A percentile compares a stretch with the other conserved stretches of the same genome.
These are phyloP conservation scores for Brachyistius frenatus DNA, from an alignment of 2,113 vertebrate genomes.

Conservation along the genomic window DNA sequence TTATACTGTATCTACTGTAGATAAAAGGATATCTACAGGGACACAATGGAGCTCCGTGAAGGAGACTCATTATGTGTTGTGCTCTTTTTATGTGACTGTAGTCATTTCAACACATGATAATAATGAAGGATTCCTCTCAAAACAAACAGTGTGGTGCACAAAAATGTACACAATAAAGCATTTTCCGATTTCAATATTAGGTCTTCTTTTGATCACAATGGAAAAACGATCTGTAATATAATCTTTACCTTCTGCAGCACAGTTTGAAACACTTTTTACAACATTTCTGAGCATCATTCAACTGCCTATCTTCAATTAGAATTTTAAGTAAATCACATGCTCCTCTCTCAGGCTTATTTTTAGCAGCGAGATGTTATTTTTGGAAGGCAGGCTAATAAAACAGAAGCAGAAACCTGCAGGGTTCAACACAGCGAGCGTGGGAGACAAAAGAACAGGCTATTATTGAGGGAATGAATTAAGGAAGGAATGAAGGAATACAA, in stretches of 20 bases:
- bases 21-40: constrained; percentile 46
- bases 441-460: constrained; percentile 15
- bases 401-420: not conserved
- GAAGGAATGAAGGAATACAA: constrained; percentile 7
- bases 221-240: not conserved
- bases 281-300: not conserved
- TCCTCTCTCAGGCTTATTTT: constrained; percentile 18
- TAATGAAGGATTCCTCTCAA: not conserved
- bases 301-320: constrained; percentile 1
- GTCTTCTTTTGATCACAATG: too few relatives aligned
- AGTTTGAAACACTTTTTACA: not conserved
- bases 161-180: not conserved
- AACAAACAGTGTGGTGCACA: not conserved
- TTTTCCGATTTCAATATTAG: not conserved
- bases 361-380: constrained; percentile 36
- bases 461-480: constrained; percentile 7
- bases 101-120: constrained; percentile 3
- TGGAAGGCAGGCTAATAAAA: constrained; percentile 21
- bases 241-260: not conserved
- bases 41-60: constrained; percentile 45
- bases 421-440: constrained; percentile 12
- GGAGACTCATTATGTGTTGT: constrained; percentile 42
- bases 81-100: constrained; percentile 18
- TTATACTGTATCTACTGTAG: constrained; percentile 29
- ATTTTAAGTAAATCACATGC: not conserved